Evolutionary conservation across 2,888 invertebrate genomes (phyloP), one percentile per base, ranked within the genome.

Genomic region (Aphidoletes aphidimyza): DNA sequence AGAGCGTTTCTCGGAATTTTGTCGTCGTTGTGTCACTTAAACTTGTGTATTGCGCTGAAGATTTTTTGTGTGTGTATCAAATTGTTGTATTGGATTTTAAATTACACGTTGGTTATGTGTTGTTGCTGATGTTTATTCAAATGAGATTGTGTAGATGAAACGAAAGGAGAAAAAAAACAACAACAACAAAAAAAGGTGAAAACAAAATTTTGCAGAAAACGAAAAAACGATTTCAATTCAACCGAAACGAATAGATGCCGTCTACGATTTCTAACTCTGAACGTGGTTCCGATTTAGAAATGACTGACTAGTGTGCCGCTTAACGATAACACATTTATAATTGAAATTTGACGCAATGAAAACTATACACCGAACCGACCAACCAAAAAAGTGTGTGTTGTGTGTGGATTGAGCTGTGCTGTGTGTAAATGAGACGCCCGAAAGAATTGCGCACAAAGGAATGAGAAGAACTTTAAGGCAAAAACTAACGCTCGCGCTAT

Each of bases 281-380:
- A 11, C 81, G 81, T 81, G 81, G 37, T 81, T 37, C 37, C 37
- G 81, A 81, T 81, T 81, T 81, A 81, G 81, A 81, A 81, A 81
- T 19, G 81, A 81, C 81, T 81, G 81, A 81, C 81, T 81, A 81
- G 81, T 81, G 37, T 36, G 81, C 81, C 81, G 37, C 81, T 37
- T 37, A 36, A 81, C 81, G 81, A 81, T 37, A 81, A 81, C 81
- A 81, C 81, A 81, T 81, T 81, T 81, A 81, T 81, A 69, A 69
- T 69, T 69, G 30, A 30, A 69, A 69, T 69, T 69, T 30, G 69
- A 69, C 69, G 69, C 69, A 69, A 69, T 34, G n/a, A 69, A 34
- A 69, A 69, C 69, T 5, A 69, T 14, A 69, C 34, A 69, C 42
- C 42, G 42, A 42, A 42, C 6, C 22, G 54, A 17, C 2, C 8